Evolutionary conservation across 2,797 vertebrate genomes (phyloP).

Genomic region (Diglossa cyanea): DNA sequence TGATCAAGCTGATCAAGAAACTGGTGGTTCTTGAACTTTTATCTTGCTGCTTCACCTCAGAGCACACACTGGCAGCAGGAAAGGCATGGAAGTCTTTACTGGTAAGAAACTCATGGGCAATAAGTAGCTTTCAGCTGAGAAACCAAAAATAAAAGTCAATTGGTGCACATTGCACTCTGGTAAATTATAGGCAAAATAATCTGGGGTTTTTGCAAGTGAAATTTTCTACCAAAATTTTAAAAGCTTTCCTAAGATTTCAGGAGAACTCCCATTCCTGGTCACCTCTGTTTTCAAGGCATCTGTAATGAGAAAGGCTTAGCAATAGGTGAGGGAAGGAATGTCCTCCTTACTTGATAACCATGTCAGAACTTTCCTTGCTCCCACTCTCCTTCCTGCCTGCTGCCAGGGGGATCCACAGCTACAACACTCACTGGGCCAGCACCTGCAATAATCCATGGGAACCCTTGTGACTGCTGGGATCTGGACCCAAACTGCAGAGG

Average conservation of each 20-base stretch:
- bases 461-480: not conserved
- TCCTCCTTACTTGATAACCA: not conserved
- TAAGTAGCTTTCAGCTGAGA: not conserved
- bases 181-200: not conserved
- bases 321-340: not conserved
- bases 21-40: not conserved
- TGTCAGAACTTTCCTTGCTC: not conserved
- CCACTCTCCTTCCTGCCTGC: not conserved
- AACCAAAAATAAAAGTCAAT: not conserved
- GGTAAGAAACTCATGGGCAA: not conserved
- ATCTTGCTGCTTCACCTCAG: not conserved
- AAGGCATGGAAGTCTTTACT: not conserved
- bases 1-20: not conserved
- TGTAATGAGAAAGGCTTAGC: slow-evolving; percentile 6
- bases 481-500: not conserved
- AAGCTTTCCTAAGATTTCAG: not conserved
- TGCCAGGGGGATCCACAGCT: not conserved
- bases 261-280: not conserved
- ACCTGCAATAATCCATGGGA: not conserved
- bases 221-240: not conserved
- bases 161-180: not conserved
- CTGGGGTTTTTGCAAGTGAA: accelerated
- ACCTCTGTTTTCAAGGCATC: slow-evolving; percentile 31
- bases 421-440: not conserved
- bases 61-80: not conserved